These are phyloP conservation scores for Pristionchus entomophagus DNA, from an alignment of 2,888 invertebrate species.

Conservation along the genomic window DNA sequence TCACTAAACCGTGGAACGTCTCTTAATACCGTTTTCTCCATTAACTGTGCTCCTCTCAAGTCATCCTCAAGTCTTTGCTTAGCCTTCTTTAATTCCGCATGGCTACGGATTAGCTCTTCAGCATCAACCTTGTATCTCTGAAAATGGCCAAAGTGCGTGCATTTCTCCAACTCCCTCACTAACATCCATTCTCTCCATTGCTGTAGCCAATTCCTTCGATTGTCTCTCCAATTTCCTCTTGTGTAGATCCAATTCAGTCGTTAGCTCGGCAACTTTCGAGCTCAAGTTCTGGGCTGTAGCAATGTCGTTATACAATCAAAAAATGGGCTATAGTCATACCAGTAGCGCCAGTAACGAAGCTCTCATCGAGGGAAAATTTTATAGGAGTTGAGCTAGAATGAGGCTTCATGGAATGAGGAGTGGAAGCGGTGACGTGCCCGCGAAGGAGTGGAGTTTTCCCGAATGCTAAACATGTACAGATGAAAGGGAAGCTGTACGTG, in stretches of 20 bases:
- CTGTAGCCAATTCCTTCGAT: neutral
- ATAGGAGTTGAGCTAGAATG: neutral
- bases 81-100: constrained; percentile 28
- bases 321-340: neutral
- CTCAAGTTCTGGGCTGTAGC: constrained; percentile 23
- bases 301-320: neutral
- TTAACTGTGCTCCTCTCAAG: neutral
- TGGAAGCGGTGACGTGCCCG: neutral
- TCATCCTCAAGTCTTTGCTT: constrained; percentile 5
- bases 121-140: neutral
- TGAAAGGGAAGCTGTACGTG: neutral
- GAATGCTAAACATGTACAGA: neutral
- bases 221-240: constrained; percentile 28
- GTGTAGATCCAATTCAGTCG: constrained; percentile 17
- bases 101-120: neutral
- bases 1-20: too few relatives aligned
- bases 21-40: too few relatives aligned
- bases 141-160: too few relatives aligned
- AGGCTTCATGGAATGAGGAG: neutral
- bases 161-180: neutral
- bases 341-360: constrained; percentile 18
- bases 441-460: constrained; percentile 6
- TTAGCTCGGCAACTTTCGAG: constrained; percentile 15
- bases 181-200: constrained; percentile 11
- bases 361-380: constrained; percentile 12